Evolutionary conservation across 1,140 invertebrate genomes (phyloP), one percentile per base, ranked within the genome.

Genomic region (Lepidotrigona ventralis): DNA sequence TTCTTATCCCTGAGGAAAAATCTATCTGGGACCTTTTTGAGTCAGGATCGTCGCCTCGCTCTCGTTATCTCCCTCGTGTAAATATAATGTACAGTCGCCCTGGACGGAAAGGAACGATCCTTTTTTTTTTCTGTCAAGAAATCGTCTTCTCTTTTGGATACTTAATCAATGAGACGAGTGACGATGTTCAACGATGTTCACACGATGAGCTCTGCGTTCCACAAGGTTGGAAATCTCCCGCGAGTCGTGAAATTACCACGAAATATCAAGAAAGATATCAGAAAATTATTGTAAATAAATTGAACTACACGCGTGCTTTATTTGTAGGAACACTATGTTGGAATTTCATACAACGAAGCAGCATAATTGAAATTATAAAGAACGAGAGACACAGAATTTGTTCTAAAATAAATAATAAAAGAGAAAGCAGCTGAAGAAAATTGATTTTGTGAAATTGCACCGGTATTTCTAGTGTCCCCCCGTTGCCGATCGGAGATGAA

Each of bases 1-100:
- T 74, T 63, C 76, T 79, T 90, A 80, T 91, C 85, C 90, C 83
- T 89, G 87, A 89, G 87, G 69, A 88, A 81, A 90, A 81, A 90
- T 85, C 75, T 88, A 91, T 68, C 86, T 73, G 64, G 84, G 80
- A 85, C 85, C 75, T 84, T 72, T 85, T 80, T 26, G 79, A 89
- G 63, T 77, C 56, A 46, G 73, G 66, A 86, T 56, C 68, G 58
- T 84, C 72, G 51, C 69, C 21, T 51, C 8, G 21, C 21, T 15
- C 33, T 58, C 2, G 14, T 39, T 33, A 23, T 39, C 26, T 56
- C 74, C 60, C 39, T 46, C 58, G 60, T 54, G 51, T 54, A 21
- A 9, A 3, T 73, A n/a, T 21, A 21, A 12, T 60, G 39, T 58
- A 51, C 70, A 39, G 46, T 69, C 54, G 33, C 54, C 56, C 64